phyloP scores from a whole-genome alignment of 2,113 vertebrate species.

The Butorides virescens region DNA sequence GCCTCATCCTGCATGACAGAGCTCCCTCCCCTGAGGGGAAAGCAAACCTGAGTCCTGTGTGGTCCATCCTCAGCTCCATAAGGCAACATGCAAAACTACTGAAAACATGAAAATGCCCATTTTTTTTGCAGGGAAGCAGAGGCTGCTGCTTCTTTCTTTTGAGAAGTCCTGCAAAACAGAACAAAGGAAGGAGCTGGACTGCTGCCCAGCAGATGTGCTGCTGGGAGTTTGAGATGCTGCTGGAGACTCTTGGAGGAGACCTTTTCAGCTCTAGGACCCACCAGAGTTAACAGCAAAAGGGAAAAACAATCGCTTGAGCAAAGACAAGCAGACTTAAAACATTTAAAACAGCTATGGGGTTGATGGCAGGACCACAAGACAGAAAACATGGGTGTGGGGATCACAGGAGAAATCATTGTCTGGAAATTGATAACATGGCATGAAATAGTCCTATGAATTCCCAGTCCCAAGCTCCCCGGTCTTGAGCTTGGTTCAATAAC shows the following conservation, averaged over 20 bases:
- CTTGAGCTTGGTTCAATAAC: not conserved
- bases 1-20: not conserved
- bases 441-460: not conserved
- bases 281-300: not conserved
- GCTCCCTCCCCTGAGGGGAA: not conserved
- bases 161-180: not conserved
- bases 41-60: not conserved
- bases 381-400: not conserved
- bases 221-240: not conserved
- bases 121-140: not conserved
- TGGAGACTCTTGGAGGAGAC: not conserved
- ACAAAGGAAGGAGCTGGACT: not conserved
- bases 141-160: not conserved
- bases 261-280: not conserved
- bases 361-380: not conserved
- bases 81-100: not conserved
- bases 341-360: not conserved
- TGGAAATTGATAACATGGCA: not conserved
- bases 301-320: not conserved
- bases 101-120: not conserved
- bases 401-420: not conserved
- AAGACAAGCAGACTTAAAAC: not conserved
- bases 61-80: not conserved
- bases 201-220: not conserved
- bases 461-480: not conserved